These are phyloP conservation scores for Acrobasis consociella DNA, from an alignment of 2,888 invertebrate species.

Conservation along the genomic window DNA sequence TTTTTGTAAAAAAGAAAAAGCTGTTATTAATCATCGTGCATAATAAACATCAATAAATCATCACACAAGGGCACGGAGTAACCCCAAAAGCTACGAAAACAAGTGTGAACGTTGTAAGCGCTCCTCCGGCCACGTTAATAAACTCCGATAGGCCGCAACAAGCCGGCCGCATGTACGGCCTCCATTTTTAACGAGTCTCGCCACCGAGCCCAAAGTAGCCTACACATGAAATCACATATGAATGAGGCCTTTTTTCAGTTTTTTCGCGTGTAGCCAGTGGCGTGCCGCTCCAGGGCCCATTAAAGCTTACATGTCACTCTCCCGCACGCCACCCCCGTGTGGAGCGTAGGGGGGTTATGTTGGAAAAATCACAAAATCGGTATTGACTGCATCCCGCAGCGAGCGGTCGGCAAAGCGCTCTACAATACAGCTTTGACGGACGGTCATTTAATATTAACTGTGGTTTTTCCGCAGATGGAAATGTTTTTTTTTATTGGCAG, in stretches of 20 bases:
- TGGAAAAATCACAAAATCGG: constrained; percentile 79
- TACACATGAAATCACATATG: constrained; percentile 82
- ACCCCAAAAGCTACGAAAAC: constrained; percentile 48
- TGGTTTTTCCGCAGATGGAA: constrained; percentile 81
- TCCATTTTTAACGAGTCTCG: constrained; percentile 80
- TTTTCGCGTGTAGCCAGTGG: constrained; percentile 76
- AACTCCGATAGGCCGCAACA: constrained; percentile 77
- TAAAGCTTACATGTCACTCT: constrained; percentile 82
- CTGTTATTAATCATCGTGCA: background rate
- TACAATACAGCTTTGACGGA: constrained; percentile 80
- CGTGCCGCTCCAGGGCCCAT: constrained; percentile 74
- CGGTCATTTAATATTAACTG: constrained; percentile 83
- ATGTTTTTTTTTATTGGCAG: constrained; percentile 77
- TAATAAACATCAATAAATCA: constrained; percentile 28
- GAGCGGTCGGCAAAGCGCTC: constrained; percentile 63
- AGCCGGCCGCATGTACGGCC: constrained; percentile 68
- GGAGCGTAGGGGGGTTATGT: constrained; percentile 40
- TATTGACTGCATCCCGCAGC: constrained; percentile 74
- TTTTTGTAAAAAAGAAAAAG: background rate
- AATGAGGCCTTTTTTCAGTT: constrained; percentile 79
- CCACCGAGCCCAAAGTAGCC: constrained; percentile 79
- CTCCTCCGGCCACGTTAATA: constrained; percentile 69
- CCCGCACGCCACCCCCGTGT: constrained; percentile 46
- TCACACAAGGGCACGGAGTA: constrained; percentile 29
- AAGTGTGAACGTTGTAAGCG: constrained; percentile 57